Evolutionary conservation across 2,113 vertebrate genomes (phyloP).

Genomic region (Ursus arctos): DNA sequence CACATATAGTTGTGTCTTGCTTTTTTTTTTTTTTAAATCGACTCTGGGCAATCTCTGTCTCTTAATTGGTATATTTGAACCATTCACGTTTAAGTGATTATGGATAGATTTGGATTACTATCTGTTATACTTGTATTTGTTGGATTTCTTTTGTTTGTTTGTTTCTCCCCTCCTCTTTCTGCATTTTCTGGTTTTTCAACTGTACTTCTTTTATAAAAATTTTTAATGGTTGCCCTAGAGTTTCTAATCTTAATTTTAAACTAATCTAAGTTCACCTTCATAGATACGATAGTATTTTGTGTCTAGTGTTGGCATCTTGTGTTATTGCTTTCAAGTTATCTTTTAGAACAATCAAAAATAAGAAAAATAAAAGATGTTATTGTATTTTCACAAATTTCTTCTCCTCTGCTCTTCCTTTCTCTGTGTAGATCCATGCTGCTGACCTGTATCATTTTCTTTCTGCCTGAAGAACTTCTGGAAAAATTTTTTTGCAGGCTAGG

Average conservation of each 20-base stretch:
- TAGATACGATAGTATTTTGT: accelerated
- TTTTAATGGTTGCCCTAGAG: background rate
- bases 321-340: background rate
- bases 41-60: background rate
- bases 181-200: background rate
- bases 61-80: background rate
- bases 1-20: background rate
- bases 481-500: no score
- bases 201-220: no score
- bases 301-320: background rate
- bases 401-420: background rate
- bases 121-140: background rate
- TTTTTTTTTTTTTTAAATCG: background rate
- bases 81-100: background rate
- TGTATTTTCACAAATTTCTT: background rate
- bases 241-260: background rate
- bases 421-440: background rate
- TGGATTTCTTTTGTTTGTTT: background rate
- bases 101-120: background rate
- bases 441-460: background rate
- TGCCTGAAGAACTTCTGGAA: background rate
- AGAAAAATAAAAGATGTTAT: background rate
- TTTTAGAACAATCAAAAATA: background rate
- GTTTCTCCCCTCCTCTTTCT: background rate
- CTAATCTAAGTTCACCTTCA: background rate